phyloP scores from a whole-genome alignment of 2,888 invertebrate species.

The Itoplectis maculator region DNA sequence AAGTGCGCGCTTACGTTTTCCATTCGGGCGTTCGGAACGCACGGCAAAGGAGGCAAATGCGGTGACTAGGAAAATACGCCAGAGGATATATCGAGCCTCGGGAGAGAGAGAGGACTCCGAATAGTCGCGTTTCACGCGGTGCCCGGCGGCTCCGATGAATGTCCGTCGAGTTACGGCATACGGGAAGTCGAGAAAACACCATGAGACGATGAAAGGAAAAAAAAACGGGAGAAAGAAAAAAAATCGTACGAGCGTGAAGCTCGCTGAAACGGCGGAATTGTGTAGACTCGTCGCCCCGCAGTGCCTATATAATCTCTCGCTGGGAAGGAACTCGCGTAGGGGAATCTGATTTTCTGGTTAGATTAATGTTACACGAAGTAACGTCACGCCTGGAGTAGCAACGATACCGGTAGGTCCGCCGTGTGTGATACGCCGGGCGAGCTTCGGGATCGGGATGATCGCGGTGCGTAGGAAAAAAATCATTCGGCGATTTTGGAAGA shows the following conservation, averaged over 20 bases:
- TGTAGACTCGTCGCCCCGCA: constrained; percentile 20
- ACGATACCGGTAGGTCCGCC: not conserved
- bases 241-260: not conserved
- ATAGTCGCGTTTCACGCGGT: not conserved
- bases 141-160: constrained; percentile 44
- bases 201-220: not conserved
- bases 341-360: not conserved
- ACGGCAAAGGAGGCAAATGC: not conserved
- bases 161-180: constrained; percentile 56
- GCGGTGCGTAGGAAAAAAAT: too few relatives aligned
- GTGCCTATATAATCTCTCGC: not conserved
- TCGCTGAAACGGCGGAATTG: constrained; percentile 22
- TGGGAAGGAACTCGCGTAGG: not conserved
- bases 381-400: not conserved
- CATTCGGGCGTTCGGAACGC: constrained; percentile 10
- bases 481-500: too few relatives aligned
- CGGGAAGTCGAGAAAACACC: constrained; percentile 52
- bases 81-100: not conserved
- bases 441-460: too few relatives aligned
- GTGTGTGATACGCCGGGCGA: too few relatives aligned
- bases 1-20: constrained; percentile 46
- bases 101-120: constrained; percentile 9
- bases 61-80: not conserved
- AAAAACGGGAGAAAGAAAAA: not conserved
- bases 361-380: not conserved